A percentile compares a stretch with the other conserved stretches of the same genome.
Conservation (phyloP, 1,140 invertebrate genomes). For the Ceratosolen solmsi region DNA sequence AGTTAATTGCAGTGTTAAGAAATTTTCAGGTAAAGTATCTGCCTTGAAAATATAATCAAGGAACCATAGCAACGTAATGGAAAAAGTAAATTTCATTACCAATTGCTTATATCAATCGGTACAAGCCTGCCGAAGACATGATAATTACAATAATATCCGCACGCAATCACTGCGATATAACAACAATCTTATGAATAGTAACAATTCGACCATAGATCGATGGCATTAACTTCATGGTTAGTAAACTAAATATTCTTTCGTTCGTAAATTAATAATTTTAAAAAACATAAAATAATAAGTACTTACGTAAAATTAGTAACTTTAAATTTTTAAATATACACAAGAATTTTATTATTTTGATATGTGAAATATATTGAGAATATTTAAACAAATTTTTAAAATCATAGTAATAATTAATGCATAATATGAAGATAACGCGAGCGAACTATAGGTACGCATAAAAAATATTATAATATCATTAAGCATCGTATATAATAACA, state of each 20-base stretch:
- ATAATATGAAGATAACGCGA: slow-evolving; percentile 60
- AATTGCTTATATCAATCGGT: slow-evolving; percentile 13
- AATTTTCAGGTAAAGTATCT: neutral
- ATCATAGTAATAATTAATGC: neutral
- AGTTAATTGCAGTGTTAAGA: neutral
- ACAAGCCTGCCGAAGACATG: slow-evolving; percentile 10
- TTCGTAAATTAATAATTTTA: neutral
- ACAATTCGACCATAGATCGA: slow-evolving; percentile 69
- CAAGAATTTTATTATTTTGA: neutral
- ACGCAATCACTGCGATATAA: slow-evolving; percentile 69
- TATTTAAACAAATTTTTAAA: too few relatives aligned
- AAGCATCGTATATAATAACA: slow-evolving; percentile 73
- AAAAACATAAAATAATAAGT: neutral
- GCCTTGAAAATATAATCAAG: too few relatives aligned
- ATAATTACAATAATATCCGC: slow-evolving; percentile 44
- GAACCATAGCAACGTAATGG: neutral
- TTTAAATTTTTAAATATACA: neutral
- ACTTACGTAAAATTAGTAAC: neutral
- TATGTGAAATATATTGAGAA: too few relatives aligned
- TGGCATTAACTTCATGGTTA: slow-evolving; percentile 61
- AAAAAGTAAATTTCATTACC: neutral
- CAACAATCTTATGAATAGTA: slow-evolving; percentile 74
- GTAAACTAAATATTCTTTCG: neutral
- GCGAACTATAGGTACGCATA: slow-evolving; percentile 67
- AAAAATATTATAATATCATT: slow-evolving; percentile 73